Evolutionary conservation across 2,797 vertebrate species (phyloP).

Genomic region (Megaceryle alcyon): DNA sequence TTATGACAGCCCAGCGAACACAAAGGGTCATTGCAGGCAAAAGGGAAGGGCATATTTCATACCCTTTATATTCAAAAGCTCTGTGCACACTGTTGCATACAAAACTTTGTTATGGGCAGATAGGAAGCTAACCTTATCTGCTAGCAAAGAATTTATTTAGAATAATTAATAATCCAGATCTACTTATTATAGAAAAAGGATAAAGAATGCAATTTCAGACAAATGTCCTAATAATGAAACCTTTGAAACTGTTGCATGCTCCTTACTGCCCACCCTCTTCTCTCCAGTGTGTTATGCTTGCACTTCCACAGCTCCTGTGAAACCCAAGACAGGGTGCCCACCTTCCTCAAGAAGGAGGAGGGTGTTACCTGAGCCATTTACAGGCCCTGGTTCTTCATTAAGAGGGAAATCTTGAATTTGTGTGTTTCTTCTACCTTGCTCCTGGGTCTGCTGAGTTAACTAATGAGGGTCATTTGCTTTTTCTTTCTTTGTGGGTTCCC

Average conservation of each 20-base stretch:
- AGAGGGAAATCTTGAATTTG: not conserved
- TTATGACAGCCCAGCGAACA: not conserved
- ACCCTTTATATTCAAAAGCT: not conserved
- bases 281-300: not conserved
- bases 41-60: not conserved
- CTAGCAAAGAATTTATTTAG: not conserved
- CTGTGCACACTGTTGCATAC: not conserved
- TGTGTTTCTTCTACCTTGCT: not conserved
- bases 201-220: not conserved
- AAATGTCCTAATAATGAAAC: not conserved
- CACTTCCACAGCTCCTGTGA: rapidly evolving
- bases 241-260: not conserved
- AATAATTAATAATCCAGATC: not conserved
- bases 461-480: not conserved
- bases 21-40: not conserved
- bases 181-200: not conserved
- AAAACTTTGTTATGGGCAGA: not conserved
- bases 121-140: not conserved
- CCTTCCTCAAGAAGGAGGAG: not conserved
- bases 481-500: not conserved
- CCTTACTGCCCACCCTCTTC: not conserved
- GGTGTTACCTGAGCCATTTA: not conserved
- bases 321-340: not conserved
- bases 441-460: not conserved
- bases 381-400: not conserved